Conservation (phyloP, 2,888 invertebrate species). For the Drosophila subquinaria region DNA sequence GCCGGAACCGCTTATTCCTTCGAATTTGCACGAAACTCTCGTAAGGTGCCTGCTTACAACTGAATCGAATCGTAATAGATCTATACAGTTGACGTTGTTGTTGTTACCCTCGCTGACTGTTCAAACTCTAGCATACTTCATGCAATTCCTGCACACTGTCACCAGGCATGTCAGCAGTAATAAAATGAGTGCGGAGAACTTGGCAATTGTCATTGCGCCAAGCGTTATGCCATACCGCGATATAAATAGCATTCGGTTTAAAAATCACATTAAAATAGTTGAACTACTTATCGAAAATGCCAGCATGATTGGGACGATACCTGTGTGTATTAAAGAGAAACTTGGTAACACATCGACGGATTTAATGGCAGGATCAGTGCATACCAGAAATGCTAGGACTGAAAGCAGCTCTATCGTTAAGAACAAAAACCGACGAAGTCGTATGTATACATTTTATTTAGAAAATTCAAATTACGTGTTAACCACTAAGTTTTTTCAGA, state of each 20-base stretch:
- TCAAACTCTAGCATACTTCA: slow-evolving; percentile 92
- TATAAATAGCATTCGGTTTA: slow-evolving; percentile 88
- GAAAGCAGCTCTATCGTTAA: not conserved
- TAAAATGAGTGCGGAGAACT: slow-evolving; percentile 93
- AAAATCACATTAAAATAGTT: slow-evolving; percentile 90
- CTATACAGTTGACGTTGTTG: slow-evolving; percentile 88
- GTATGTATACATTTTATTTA: slow-evolving; percentile 5
- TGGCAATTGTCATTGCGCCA: slow-evolving; percentile 94
- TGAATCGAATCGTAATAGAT: slow-evolving; percentile 10
- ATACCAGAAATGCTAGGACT: not conserved
- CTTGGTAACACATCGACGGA: slow-evolving; percentile 1
- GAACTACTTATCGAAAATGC: slow-evolving; percentile 93
- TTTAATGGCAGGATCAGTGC: not conserved
- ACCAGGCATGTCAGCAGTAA: slow-evolving; percentile 90
- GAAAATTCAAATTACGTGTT: not conserved
- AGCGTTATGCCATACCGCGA: slow-evolving; percentile 91
- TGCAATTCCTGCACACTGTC: slow-evolving; percentile 88
- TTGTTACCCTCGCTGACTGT: slow-evolving; percentile 92
- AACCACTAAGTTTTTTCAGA: not conserved
- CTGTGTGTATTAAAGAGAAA: slow-evolving; percentile 12
- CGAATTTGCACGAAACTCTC: slow-evolving; percentile 90
- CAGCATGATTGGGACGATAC: slow-evolving; percentile 88
- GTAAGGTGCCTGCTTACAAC: slow-evolving; percentile 86
- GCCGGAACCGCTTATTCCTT: slow-evolving; percentile 93
- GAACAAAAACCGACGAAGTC: slow-evolving; percentile 17